Conservation (phyloP, 64 coral and sea anemone genomes). For the Montipora capricornis region DNA sequence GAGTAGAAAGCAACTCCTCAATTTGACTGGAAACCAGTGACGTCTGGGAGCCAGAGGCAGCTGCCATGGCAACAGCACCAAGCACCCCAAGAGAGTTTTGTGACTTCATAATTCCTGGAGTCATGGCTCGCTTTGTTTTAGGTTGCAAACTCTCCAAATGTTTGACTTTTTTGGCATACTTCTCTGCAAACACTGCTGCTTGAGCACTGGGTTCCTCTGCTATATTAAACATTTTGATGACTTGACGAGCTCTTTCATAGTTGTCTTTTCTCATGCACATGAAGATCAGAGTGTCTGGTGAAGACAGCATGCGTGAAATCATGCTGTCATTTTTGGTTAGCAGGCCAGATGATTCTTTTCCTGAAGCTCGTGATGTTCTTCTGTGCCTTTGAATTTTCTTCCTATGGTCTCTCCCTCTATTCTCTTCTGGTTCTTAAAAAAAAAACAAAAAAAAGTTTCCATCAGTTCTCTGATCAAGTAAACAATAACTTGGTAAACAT, state of each 20-base stretch:
- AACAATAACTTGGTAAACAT: too few species aligned
- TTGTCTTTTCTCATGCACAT: slow-evolving; percentile 98
- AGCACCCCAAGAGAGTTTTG: slow-evolving; percentile 37
- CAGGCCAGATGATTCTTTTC: slow-evolving; percentile 26
- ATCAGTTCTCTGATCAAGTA: too few species aligned
- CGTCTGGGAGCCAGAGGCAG: slow-evolving; percentile 79
- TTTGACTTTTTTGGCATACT: slow-evolving; percentile 70
- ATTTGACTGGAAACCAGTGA: slow-evolving; percentile 60
- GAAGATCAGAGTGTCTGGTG: slow-evolving; percentile 91
- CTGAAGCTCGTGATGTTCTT: slow-evolving; percentile 9
- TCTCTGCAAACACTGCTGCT: slow-evolving; percentile 82
- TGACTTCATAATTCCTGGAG: slow-evolving; percentile 26
- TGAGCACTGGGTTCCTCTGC: slow-evolving; percentile 79
- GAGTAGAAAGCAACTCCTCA: slow-evolving; percentile 79
- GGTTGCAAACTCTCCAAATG: slow-evolving; percentile 83
- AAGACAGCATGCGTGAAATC: slow-evolving; percentile 94
- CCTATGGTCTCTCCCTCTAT: background rate
- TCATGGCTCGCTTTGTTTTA: slow-evolving; percentile 30
- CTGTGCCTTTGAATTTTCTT: slow-evolving; percentile 30
- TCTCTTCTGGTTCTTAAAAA: slow-evolving; percentile 49
- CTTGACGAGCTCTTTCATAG: slow-evolving; percentile 90
- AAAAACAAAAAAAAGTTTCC: too few species aligned
- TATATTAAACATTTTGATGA: slow-evolving; percentile 94
- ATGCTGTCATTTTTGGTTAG: slow-evolving; percentile 81
- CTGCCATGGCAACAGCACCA: slow-evolving; percentile 98